Evolutionary conservation across 2,113 vertebrate genomes (phyloP).

Genomic region (Bombycilla garrulus): DNA sequence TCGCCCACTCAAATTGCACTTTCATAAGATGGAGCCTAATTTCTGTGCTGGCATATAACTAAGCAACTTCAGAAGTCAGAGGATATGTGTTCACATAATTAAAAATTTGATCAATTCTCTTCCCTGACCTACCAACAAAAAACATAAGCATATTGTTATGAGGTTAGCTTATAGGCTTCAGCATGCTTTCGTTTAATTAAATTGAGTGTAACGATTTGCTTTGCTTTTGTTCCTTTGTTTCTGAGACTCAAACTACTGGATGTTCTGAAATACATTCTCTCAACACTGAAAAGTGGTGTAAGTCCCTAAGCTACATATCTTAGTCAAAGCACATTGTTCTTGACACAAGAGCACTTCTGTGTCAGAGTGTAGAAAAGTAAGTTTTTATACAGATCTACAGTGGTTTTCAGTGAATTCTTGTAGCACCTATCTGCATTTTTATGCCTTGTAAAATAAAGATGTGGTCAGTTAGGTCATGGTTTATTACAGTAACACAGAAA

Average conservation of each 20-base stretch:
- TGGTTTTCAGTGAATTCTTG: conserved; percentile 49
- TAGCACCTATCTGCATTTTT: conserved; percentile 29
- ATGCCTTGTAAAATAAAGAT: conserved; percentile 41
- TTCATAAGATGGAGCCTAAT: background rate
- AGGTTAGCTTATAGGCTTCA: background rate
- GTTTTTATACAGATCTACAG: conserved; percentile 14
- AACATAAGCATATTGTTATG: background rate
- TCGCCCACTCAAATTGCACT: background rate
- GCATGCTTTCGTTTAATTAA: background rate
- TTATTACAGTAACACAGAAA: conserved; percentile 21
- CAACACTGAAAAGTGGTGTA: background rate
- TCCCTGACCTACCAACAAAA: background rate
- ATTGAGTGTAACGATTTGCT: background rate
- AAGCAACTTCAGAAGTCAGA: background rate
- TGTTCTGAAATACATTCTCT: conserved; percentile 46
- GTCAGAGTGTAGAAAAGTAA: conserved; percentile 16
- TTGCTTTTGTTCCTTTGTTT: background rate
- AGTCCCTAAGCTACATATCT: background rate
- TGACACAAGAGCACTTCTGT: conserved; percentile 5
- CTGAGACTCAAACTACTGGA: background rate
- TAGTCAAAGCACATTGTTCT: conserved; percentile 31
- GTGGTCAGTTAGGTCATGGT: conserved; percentile 18
- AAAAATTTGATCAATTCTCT: background rate
- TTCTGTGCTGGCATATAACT: background rate
- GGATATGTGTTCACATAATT: background rate